A percentile compares a stretch with the other conserved stretches of the same genome.
Conservation (phyloP, 2,113 vertebrate genomes). For the Tautogolabrus adspersus region DNA sequence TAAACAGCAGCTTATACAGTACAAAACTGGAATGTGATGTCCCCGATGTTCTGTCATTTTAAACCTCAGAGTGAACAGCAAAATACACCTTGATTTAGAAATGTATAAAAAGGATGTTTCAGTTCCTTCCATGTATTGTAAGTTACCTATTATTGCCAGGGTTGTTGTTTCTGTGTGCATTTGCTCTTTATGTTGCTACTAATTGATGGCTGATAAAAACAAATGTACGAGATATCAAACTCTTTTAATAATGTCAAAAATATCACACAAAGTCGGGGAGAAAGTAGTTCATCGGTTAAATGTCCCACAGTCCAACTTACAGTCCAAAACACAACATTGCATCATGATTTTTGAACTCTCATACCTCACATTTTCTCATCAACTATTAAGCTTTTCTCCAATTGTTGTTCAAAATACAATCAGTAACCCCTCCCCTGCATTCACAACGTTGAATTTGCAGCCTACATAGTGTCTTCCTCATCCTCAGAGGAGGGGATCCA, state of each 20-base stretch:
- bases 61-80: background rate
- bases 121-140: too few relatives aligned
- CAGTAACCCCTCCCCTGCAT: background rate
- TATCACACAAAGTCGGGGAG: too few relatives aligned
- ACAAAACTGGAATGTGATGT: background rate
- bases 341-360: too few relatives aligned
- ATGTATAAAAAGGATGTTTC: too few relatives aligned
- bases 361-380: too few relatives aligned
- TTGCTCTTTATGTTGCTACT: background rate
- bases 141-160: too few relatives aligned
- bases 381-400: background rate
- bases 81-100: background rate
- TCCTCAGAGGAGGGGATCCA: background rate
- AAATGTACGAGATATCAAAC: background rate
- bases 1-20: slow-evolving; percentile 12
- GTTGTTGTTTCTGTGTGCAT: too few relatives aligned
- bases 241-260: background rate
- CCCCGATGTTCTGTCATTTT: background rate
- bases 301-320: too few relatives aligned
- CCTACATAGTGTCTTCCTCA: background rate
- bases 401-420: slow-evolving; percentile 4
- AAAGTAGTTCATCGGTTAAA: too few relatives aligned
- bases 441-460: slow-evolving; percentile 23
- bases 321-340: too few relatives aligned
- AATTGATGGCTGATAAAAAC: background rate